Evolutionary conservation across 2,113 vertebrate genomes (phyloP), one percentile per base, ranked within the genome.

Genomic region (Malurus cyaneus): DNA sequence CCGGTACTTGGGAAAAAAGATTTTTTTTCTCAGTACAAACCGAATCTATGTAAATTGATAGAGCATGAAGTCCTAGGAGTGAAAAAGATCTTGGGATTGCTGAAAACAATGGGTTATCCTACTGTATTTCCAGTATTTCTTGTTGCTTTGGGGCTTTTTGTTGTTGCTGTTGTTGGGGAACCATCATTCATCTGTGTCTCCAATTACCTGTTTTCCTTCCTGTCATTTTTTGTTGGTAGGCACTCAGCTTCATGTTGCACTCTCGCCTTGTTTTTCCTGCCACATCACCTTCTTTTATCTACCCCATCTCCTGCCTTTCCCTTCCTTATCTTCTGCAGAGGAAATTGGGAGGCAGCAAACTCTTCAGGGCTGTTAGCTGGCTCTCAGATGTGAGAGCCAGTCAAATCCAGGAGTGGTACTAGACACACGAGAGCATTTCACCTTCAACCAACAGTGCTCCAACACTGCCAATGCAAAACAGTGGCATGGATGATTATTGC

Each of bases 401-500:
- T 18, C 50, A 67, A 52, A 81, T 17, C 4, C 42, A 62, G 36
- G 39, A 66, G 50, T 2, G 28, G 61, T 4, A 8, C 39, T 3
- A 21, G 53, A 54, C 78, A 85, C 25, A 71, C 7, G 14, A 29
- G 26, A 67, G 20, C 36, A 15, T 80, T 76, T 71, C 59, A 50
- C 54, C 69, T 67, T 50, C 60, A 47, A 29, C 53, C 67, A 39
- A 17, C 1, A 36, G 13, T 6, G 32, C 56, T 59, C 70, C 54
- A n/a, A n/a, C 41, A 31, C 12, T 18, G 28, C 23, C 60, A 49
- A 23, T 24, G 29, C 8, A 50, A 50, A 69, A 29, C 0, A 0
- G 17, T 0, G 0, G 8, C 8, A 20, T 8, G 71, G 82, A 57
- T 0, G 0, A 3, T 72, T 15, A 26, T 16, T 73, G 74, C 36